Base-by-base conservation (phyloP, 1,140 invertebrate species). In the Drosophila varians region DNA sequence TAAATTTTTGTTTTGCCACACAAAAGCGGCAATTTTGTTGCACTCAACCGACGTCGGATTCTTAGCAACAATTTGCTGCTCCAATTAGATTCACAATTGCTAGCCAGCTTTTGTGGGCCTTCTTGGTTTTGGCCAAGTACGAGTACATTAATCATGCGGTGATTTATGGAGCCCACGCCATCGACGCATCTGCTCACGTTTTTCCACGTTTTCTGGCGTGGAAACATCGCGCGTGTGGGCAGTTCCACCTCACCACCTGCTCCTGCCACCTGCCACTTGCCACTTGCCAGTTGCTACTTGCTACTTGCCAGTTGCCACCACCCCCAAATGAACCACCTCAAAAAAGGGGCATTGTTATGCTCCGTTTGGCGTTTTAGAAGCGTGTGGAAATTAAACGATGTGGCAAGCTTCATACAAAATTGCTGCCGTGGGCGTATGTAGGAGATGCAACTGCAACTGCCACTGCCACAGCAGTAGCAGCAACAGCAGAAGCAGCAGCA, bases 51-150 rank as follows among this genome's bases (percentile, higher is more conserved):
- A 43, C 79, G 73, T 80, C 72, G 47, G 58, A 80, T 84, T 84
- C 79, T 84, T 80, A 86, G 79, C 79, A 86, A 84, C 79, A 86
- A 80, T 84, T 84, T 86, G 79, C 79, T 86, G 79, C 79, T 84
- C 80, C 80, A 84, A 87, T 84, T 84, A 86, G 87, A 76, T 62
- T 19, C 38, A 34, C 68, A 73, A 42, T 47, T 46, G 45, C 54
- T 14, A 34, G 42, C 6, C 12, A 16, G 23, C 38, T 21, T 28
- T 16, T n/a, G 11, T 12, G 28, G 28, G 28, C 9, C 28, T 31
- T 28, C 60, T 21, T 25, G 34, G 25, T n/a, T 65, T 23, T 28
- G 23, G 36, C 57, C 57, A 60, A 53, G 57, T 14, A 38, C 36
- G 36, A 38, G 48, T 73, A 51, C 71, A 74, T 74, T 74, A 74